These are phyloP conservation scores for Fulica atra DNA, from an alignment of 2,113 vertebrate species.

Conservation along the genomic window DNA sequence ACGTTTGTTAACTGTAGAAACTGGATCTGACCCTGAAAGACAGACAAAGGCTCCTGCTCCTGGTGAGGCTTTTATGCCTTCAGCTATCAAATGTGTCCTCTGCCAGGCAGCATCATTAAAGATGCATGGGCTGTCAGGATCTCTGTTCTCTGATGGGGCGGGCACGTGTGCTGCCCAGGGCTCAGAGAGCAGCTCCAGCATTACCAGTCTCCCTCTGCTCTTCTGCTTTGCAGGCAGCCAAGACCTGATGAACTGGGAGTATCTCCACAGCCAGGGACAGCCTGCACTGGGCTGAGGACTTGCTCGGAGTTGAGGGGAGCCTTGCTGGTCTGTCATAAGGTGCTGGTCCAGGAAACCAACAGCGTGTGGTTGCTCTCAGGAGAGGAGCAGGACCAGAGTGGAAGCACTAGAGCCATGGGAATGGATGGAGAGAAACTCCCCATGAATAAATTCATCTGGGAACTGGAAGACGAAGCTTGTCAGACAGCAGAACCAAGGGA, in stretches of 20 bases:
- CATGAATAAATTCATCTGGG: neutral
- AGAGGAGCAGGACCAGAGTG: neutral
- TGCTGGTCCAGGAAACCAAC: neutral
- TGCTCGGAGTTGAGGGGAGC: rapidly evolving
- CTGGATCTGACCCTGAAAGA: constrained; percentile 41
- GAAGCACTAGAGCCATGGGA: neutral
- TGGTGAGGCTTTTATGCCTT: constrained; percentile 9
- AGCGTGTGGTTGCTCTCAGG: rapidly evolving
- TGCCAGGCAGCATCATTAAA: constrained; percentile 30
- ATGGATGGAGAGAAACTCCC: neutral
- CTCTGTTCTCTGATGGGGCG: neutral
- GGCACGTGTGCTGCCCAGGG: neutral
- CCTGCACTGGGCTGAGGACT: rapidly evolving
- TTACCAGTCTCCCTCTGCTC: neutral
- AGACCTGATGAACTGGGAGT: neutral
- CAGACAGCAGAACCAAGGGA: neutral
- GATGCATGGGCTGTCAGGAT: constrained; percentile 25
- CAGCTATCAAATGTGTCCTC: constrained; percentile 44
- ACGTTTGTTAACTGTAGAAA: neutral
- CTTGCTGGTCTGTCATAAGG: neutral
- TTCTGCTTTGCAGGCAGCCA: neutral
- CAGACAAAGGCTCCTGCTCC: constrained; percentile 30
- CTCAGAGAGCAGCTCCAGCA: neutral
- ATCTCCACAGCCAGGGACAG: neutral
- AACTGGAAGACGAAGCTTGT: neutral